Evolutionary conservation across 2,888 invertebrate genomes (phyloP).

Genomic region (Anodontia alba): DNA sequence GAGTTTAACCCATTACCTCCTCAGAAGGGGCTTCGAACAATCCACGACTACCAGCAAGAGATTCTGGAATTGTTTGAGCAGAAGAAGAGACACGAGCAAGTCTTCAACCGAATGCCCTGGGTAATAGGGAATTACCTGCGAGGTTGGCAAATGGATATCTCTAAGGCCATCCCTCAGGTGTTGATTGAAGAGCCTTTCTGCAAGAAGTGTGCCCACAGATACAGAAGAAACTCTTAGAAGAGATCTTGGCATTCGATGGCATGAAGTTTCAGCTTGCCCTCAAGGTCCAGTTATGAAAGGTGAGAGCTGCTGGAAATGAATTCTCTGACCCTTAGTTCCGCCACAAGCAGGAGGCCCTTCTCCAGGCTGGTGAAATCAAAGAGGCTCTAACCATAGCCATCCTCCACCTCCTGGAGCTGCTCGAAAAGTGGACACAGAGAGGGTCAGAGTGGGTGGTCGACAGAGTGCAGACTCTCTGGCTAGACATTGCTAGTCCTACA

Average conservation of each 20-base stretch:
- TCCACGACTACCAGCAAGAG: not conserved
- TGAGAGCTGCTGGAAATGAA: constrained; percentile 24
- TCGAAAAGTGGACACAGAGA: too few species aligned
- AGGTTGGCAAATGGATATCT: too few species aligned
- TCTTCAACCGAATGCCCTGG: not conserved
- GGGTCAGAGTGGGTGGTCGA: too few species aligned
- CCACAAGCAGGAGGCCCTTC: too few species aligned
- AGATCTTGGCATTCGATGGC: constrained; percentile 3
- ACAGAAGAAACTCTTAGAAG: constrained; percentile 12
- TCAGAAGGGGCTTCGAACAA: constrained; percentile 1
- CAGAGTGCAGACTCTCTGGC: too few species aligned
- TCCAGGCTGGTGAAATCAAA: constrained; percentile 22
- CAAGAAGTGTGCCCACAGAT: constrained; percentile 11
- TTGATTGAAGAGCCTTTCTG: not conserved
- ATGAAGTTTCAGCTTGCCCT: too few species aligned
- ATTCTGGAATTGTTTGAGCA: too few species aligned
- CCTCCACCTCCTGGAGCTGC: too few species aligned
- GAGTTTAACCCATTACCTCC: constrained; percentile 1
- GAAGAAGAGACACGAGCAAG: too few species aligned
- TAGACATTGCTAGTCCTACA: too few species aligned
- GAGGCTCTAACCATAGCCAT: constrained; percentile 4
- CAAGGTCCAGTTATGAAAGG: constrained; percentile 7
- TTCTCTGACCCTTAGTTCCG: constrained; percentile 13
- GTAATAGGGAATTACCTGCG: too few species aligned
- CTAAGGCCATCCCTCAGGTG: too few species aligned